Percentiles rank a stretch among this genome's conserved stretches.
These are phyloP conservation scores for Gisinianus flammeolus DNA, from an alignment of 2,888 invertebrate genomes.

Conservation along the genomic window DNA sequence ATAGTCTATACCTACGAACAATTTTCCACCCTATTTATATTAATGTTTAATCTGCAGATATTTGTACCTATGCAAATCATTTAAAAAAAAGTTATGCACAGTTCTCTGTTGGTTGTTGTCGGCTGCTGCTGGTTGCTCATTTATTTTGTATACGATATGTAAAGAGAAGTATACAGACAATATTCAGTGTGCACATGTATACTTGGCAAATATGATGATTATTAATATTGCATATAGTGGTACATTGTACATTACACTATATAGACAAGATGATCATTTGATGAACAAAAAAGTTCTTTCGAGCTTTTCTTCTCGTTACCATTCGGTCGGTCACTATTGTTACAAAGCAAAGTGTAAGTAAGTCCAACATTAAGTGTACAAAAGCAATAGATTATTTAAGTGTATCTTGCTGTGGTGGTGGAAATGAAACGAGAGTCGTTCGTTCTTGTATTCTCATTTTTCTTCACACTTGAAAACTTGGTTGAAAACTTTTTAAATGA, in stretches of 20 bases:
- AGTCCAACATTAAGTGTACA: not conserved
- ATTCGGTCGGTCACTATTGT: slow-evolving; percentile 1
- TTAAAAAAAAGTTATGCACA: not conserved
- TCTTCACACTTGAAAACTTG: not conserved
- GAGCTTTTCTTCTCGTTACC: not conserved
- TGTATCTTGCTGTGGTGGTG: no score
- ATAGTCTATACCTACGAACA: no score
- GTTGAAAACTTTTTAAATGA: not conserved
- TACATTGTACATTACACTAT: not conserved
- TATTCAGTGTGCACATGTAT: not conserved
- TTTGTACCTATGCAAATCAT: not conserved
- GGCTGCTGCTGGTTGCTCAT: no score
- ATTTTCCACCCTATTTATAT: no score
- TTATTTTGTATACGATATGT: not conserved
- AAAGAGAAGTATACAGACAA: not conserved
- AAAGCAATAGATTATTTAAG: not conserved
- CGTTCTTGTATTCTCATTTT: not conserved
- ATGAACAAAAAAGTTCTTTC: not conserved
- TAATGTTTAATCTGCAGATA: no score
- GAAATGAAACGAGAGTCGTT: not conserved
- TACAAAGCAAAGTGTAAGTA: not conserved
- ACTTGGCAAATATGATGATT: no score
- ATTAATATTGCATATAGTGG: no score
- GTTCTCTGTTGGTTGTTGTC: no score
- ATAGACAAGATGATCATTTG: not conserved